Percentiles rank a stretch among this genome's conserved stretches.
phyloP scores from a whole-genome alignment of 1,140 invertebrate species.

The Potamilus streckersoni region DNA sequence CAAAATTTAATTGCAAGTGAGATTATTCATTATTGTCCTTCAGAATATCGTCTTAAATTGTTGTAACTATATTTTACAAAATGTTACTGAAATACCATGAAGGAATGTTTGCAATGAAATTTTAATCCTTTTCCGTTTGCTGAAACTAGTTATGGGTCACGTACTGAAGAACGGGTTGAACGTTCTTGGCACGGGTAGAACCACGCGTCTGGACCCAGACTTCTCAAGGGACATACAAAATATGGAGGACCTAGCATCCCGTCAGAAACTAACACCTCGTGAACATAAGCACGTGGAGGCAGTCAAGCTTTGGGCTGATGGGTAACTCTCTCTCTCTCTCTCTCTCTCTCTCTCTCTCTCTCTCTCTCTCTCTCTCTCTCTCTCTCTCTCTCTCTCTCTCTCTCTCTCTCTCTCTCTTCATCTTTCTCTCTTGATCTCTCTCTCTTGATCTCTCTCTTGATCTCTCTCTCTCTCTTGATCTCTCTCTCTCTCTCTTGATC shows the following conservation, averaged over 20 bases:
- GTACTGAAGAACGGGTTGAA: constrained; percentile 68
- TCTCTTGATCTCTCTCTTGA: not conserved
- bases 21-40: not conserved
- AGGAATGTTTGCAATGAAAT: not conserved
- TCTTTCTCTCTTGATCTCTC: too few species aligned
- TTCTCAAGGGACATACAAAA: constrained; percentile 60
- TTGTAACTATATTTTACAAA: not conserved
- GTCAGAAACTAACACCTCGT: constrained; percentile 47
- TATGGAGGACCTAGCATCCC: constrained; percentile 53
- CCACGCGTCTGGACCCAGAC: constrained; percentile 48
- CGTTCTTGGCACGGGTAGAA: constrained; percentile 68
- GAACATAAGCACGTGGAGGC: constrained; percentile 71
- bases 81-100: not conserved
- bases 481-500: not conserved
- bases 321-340: constrained; percentile 48
- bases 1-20: not conserved
- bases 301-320: constrained; percentile 68
- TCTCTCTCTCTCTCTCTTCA: not conserved
- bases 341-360: not conserved
- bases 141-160: constrained; percentile 69
- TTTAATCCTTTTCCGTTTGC: not conserved
- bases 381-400: constrained; percentile 11
- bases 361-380: too few species aligned
- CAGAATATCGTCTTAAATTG: not conserved
- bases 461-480: not conserved